These are phyloP conservation scores for Paratrypauchen microcephalus DNA, from an alignment of 2,797 vertebrate species.

Conservation along the genomic window DNA sequence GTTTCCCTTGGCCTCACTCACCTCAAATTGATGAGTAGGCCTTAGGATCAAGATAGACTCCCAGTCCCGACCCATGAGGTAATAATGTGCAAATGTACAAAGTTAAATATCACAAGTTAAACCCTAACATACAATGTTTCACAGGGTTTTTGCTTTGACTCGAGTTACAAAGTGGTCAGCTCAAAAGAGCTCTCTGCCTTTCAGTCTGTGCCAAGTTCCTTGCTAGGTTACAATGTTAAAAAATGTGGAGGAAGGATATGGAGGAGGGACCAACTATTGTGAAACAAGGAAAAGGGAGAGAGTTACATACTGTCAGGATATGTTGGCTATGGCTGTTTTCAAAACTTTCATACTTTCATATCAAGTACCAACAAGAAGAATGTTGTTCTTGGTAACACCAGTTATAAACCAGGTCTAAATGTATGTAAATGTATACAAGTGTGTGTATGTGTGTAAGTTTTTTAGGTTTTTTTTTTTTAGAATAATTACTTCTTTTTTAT, in stretches of 20 bases:
- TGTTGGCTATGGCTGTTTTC: too few relatives aligned
- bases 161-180: conserved; percentile 2
- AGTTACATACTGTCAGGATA: conserved; percentile 20
- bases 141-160: neutral
- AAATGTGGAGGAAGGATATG: conserved; percentile 39
- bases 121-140: neutral
- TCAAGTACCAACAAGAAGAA: too few relatives aligned
- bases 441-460: too few relatives aligned
- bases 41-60: neutral
- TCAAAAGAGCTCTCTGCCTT: neutral
- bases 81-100: neutral
- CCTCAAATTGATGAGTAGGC: neutral
- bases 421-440: too few relatives aligned
- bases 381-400: too few relatives aligned
- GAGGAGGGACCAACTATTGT: conserved; percentile 22
- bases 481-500: neutral
- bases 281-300: conserved; percentile 20
- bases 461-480: too few relatives aligned
- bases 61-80: conserved; percentile 1
- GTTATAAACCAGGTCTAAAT: too few relatives aligned
- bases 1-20: neutral
- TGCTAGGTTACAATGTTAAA: conserved; percentile 18
- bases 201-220: conserved; percentile 10
- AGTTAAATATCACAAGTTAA: neutral
- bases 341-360: too few relatives aligned